Conservation (phyloP, 2,888 invertebrate genomes). For the Lutraria lutraria region DNA sequence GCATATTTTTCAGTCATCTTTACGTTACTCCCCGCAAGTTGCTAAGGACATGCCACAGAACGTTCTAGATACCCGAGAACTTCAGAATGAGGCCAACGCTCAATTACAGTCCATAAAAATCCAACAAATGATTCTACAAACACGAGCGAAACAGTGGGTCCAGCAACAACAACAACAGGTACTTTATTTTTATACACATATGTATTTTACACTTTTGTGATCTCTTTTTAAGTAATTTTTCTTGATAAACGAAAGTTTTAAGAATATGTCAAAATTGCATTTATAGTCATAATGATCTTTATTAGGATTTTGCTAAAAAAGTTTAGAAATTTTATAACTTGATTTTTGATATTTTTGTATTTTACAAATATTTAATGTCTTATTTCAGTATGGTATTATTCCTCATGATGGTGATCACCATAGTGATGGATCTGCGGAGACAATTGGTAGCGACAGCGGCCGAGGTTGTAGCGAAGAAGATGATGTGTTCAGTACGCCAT, state of each 20-base stretch:
- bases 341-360: background rate
- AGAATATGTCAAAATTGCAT: no score
- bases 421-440: constrained; percentile 82
- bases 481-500: constrained; percentile 73
- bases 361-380: background rate
- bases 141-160: constrained; percentile 68
- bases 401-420: constrained; percentile 77
- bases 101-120: constrained; percentile 64
- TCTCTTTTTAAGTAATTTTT: background rate
- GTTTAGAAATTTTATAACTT: no score
- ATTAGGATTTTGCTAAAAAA: no score
- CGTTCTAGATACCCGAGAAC: constrained; percentile 54
- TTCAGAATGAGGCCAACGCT: constrained; percentile 64
- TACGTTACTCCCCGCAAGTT: constrained; percentile 47
- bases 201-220: background rate
- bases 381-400: constrained; percentile 53
- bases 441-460: constrained; percentile 83
- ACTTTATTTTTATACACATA: background rate
- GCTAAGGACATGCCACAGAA: constrained; percentile 25
- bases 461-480: constrained; percentile 84
- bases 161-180: constrained; percentile 61
- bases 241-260: no score
- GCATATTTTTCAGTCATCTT: constrained; percentile 54
- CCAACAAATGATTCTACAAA: constrained; percentile 62
- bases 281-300: no score